phyloP scores from a whole-genome alignment of 2,113 vertebrate species.

The Amphilophus citrinellus region DNA sequence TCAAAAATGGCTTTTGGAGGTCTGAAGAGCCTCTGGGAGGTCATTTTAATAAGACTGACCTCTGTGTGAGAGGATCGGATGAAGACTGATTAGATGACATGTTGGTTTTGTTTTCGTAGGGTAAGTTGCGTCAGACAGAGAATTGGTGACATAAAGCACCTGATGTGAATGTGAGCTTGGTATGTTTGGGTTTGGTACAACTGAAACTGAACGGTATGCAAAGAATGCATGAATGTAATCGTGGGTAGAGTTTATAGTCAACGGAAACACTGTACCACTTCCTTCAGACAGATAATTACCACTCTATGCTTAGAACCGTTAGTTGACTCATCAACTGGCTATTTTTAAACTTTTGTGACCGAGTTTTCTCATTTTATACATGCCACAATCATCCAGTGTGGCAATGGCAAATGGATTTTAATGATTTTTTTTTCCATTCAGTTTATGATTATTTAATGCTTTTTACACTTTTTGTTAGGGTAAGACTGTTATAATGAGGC shows the following conservation, averaged over 20 bases:
- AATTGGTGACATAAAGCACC: slow-evolving; percentile 14
- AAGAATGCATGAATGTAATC: slow-evolving; percentile 72
- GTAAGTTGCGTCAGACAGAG: not conserved
- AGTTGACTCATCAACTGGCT: slow-evolving; percentile 41
- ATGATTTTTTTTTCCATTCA: not conserved
- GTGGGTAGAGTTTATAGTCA: slow-evolving; percentile 63
- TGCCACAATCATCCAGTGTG: not conserved
- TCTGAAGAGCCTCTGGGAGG: not conserved
- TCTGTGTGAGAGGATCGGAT: not conserved
- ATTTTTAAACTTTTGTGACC: not conserved
- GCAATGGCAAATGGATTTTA: not conserved
- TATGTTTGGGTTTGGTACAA: slow-evolving; percentile 48
- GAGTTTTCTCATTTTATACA: not conserved
- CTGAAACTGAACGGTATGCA: slow-evolving; percentile 61
- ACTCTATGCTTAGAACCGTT: slow-evolving; percentile 54
- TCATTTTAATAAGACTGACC: not conserved
- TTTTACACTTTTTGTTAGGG: not conserved
- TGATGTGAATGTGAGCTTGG: slow-evolving; percentile 38
- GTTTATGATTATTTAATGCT: not conserved
- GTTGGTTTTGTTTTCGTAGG: not conserved
- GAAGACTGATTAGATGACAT: not conserved
- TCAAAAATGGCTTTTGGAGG: not conserved
- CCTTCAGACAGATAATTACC: slow-evolving; percentile 20
- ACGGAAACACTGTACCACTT: slow-evolving; percentile 30
- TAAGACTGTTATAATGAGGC: not conserved